Base-by-base conservation (phyloP, 2,888 invertebrate species). In the Pachliopta kotzebuea region DNA sequence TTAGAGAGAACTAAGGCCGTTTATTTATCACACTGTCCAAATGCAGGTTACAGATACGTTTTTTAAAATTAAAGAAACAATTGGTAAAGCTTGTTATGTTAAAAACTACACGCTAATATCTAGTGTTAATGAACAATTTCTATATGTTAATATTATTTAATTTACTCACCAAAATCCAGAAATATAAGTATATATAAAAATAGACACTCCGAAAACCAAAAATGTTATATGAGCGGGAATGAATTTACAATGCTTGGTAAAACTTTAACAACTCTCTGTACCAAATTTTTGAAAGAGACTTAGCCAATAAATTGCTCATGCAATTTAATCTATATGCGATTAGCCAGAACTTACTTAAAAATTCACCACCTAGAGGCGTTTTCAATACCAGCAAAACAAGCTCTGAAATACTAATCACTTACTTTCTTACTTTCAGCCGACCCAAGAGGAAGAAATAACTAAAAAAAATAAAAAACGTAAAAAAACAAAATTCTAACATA, bases 371-470 rank as follows among this genome's bases (percentile, higher is more conserved):
- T 37, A 55, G 58, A 66, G 61, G 65, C 65, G 26, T 62, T 67
- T 71, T 77, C 79, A 79, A 83, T 72, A 76, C 74, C 80, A 83
- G 83, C 85, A 85, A 81, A 84, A 82, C 82, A 86, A 86, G 78
- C 80, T 78, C 75, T 78, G 80, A 78, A 81, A 76, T 74, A 76
- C 77, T 76, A 75, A 72, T 74, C 78, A 90, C 90, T 91, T 90
- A 91, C 90, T 85, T 82, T 86, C 76, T 85, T 85, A 84, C 79
- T 86, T 81, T 79, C 86, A 86, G 85, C 85, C 79, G 85, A 82
- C 76, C 86, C 84, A 83, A 78, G 81, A 83, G 86, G 79, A 77
- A 79, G 86, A 85, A 90, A 86, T 79, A 91, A 90, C 89, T 88
- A 89, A 88, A 89, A 79, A 90, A 83, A 80, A 45, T 82, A 84